Conservation (phyloP, 2,113 vertebrate species). For the Bolborhynchus lineola region DNA sequence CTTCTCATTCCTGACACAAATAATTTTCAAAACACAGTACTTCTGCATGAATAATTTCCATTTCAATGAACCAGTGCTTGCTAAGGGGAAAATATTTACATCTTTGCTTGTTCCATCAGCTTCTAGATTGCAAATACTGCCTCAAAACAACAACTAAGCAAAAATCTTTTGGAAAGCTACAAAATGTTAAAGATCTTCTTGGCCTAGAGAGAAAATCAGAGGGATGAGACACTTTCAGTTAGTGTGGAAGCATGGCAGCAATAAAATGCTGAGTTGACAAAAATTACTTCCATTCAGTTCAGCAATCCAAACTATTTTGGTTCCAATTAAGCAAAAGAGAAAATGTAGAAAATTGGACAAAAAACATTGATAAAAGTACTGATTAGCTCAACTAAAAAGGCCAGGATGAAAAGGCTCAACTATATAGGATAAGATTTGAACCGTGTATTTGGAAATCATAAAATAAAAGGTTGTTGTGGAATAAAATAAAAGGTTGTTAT, state of each 20-base stretch:
- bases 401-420: not conserved
- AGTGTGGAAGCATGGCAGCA: not conserved
- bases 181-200: not conserved
- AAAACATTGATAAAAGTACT: not conserved
- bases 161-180: not conserved
- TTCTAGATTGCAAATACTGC: not conserved
- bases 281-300: not conserved
- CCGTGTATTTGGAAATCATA: not conserved
- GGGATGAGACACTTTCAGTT: not conserved
- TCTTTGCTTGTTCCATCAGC: not conserved
- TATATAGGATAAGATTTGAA: not conserved
- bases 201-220: not conserved
- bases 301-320: not conserved
- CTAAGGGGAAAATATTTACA: conserved; percentile 30
- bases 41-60: conserved; percentile 15
- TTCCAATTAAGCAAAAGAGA: conserved; percentile 9
- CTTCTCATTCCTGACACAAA: not conserved
- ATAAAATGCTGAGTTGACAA: not conserved
- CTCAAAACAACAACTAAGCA: not conserved
- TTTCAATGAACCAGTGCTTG: not conserved
- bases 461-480: not conserved
- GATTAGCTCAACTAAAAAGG: not conserved
- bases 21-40: not conserved
- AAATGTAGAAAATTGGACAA: not conserved
- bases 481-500: not conserved